Base-by-base conservation (phyloP, 2,888 invertebrate genomes). In the Aplocera efformata region DNA sequence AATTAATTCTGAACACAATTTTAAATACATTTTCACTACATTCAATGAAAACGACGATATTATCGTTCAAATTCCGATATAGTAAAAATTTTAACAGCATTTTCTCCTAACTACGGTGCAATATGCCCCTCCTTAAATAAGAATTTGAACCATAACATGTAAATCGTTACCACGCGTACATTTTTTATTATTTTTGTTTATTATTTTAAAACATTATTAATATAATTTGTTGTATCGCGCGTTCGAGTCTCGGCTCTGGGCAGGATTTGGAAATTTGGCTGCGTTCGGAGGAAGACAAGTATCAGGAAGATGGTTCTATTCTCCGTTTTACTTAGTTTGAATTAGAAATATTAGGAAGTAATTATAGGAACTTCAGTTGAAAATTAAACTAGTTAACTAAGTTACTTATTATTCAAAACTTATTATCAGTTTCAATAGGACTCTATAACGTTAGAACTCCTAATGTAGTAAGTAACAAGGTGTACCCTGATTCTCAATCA, bases 191-290 rank as follows among this genome's bases (percentile, higher is more conserved):
- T 76, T 79, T 82, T 78, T 74, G 75, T 76, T 83, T 85, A 82
- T 82, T 81, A 84, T 78, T 82, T 78, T 85, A 83, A 85, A 86
- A 85, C 82, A 66, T 86, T 85, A 85, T 81, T 82, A 79, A 86
- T 86, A 88, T 86, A 86, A 85, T 88, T 85, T 88, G 86, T 85
- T 86, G 86, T 88, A 75, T 68, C 55, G 81, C 73, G 82, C 81
- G 78, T 54, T 50, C 53, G 33, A 54, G 65, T 55, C 56, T 66
- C 83, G 72, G 74, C 77, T 76, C 65, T 60, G 63, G 42, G 40
- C 43, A 42, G 53, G 66, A 29, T 46, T 50, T 47, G 47, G 46
- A 31, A 32, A 56, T 76, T 71, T 75, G 81, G 76, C 76, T 75
- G 60, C 46, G 52, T 41, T 46, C 56, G 63, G 60, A 66, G 86